Evolutionary conservation across 2,113 vertebrate genomes (phyloP).

Genomic region (Malurus melanocephalus): DNA sequence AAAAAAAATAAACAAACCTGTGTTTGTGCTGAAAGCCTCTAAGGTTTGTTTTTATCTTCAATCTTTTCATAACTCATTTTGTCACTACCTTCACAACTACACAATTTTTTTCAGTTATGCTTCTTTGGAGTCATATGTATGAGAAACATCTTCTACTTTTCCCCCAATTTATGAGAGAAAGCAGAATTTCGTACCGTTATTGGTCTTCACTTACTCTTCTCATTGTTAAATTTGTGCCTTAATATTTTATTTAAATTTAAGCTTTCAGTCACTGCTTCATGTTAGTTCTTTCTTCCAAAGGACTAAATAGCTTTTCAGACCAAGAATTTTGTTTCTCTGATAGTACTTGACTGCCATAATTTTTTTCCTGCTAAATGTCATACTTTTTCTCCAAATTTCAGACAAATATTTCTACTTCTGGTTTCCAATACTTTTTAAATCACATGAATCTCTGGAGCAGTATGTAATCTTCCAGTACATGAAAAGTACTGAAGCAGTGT

Average conservation of each 20-base stretch:
- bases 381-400: not conserved
- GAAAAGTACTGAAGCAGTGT: not conserved
- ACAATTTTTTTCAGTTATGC: not conserved
- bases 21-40: not conserved
- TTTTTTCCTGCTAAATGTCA: not conserved
- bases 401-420: not conserved
- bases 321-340: not conserved
- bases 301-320: not conserved
- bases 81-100: fast-evolving
- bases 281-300: not conserved
- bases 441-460: not conserved
- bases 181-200: not conserved
- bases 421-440: not conserved
- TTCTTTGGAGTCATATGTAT: not conserved
- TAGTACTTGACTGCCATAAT: not conserved
- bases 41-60: not conserved
- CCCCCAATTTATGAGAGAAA: not conserved
- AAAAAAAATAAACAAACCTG: not conserved
- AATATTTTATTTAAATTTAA: not conserved
- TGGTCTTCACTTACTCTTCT: not conserved
- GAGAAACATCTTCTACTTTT: not conserved
- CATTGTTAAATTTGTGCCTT: not conserved
- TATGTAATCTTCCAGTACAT: not conserved
- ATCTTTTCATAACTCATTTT: not conserved
- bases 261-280: not conserved